Evolutionary conservation across 2,888 invertebrate genomes (phyloP).

Genomic region (Petrolisthes cinctipes): DNA sequence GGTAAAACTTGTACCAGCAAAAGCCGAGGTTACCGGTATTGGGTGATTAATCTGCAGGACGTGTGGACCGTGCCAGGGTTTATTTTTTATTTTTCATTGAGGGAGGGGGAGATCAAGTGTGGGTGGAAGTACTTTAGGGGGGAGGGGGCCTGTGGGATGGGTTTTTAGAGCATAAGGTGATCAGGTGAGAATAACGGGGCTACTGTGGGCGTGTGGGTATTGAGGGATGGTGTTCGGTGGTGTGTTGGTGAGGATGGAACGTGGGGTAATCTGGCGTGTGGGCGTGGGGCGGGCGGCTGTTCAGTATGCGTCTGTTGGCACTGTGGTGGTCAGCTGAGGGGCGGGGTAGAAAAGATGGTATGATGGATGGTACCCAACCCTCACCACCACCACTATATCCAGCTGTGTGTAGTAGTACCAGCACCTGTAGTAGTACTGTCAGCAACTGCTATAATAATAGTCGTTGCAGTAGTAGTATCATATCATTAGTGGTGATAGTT

Average conservation of each 20-base stretch:
- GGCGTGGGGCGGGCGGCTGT: background rate
- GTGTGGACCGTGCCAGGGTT: background rate
- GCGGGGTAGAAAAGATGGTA: background rate
- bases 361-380: conserved; percentile 14
- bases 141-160: conserved; percentile 20
- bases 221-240: background rate
- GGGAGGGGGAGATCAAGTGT: background rate
- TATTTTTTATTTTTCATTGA: background rate
- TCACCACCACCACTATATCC: background rate
- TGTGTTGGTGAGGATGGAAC: background rate
- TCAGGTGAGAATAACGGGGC: background rate
- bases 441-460: background rate
- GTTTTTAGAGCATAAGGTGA: background rate
- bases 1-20: background rate
- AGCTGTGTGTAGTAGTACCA: background rate
- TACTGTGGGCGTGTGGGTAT: background rate
- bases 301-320: conserved; percentile 32
- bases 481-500: background rate
- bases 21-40: background rate
- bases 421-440: background rate
- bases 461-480: background rate
- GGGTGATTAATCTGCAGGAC: background rate
- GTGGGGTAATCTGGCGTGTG: background rate
- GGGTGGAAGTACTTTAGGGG: background rate
- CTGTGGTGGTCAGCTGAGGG: conserved; percentile 8